Percentiles rank a stretch among this genome's conserved stretches.
These are phyloP conservation scores for Caenorhabditis sp. DNA, from an alignment of 2,888 invertebrate species.

Conservation along the genomic window DNA sequence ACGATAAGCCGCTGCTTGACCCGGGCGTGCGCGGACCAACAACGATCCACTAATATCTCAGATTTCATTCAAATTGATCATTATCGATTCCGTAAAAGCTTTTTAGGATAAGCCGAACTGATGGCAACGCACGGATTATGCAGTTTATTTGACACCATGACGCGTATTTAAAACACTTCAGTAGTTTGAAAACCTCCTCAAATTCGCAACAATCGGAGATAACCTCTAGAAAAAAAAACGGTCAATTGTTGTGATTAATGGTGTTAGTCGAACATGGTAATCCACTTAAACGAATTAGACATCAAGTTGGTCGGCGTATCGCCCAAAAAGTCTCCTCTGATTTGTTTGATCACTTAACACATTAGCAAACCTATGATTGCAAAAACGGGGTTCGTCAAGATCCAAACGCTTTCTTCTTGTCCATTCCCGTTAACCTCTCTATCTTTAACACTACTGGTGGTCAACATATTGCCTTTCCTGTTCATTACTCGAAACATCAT, in stretches of 20 bases:
- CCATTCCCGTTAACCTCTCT: constrained; percentile 8
- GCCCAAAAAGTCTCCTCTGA: constrained; percentile 43
- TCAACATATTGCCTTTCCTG: constrained; percentile 4
- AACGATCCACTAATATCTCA: constrained; percentile 19
- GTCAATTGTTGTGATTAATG: constrained; percentile 50
- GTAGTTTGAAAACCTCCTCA: background rate
- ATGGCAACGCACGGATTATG: background rate
- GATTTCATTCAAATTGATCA: constrained; percentile 35
- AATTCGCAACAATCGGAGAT: constrained; percentile 12
- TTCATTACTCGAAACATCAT: constrained; percentile 5
- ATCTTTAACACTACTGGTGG: constrained; percentile 4
- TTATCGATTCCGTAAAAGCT: constrained; percentile 9
- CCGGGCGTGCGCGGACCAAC: constrained; percentile 13
- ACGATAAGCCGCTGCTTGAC: constrained; percentile 55
- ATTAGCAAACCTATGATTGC: constrained; percentile 53
- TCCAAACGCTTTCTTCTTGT: constrained; percentile 12
- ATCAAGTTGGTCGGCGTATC: constrained; percentile 50
- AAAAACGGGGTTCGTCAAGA: constrained; percentile 28
- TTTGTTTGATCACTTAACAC: constrained; percentile 54
- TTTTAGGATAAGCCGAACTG: background rate
- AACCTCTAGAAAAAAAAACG: constrained; percentile 25
- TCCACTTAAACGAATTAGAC: constrained; percentile 61
- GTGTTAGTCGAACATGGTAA: constrained; percentile 51
- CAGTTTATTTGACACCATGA: background rate
- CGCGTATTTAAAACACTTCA: background rate